phyloP scores from a whole-genome alignment of 2,797 vertebrate genomes.

The Arvicola amphibius region DNA sequence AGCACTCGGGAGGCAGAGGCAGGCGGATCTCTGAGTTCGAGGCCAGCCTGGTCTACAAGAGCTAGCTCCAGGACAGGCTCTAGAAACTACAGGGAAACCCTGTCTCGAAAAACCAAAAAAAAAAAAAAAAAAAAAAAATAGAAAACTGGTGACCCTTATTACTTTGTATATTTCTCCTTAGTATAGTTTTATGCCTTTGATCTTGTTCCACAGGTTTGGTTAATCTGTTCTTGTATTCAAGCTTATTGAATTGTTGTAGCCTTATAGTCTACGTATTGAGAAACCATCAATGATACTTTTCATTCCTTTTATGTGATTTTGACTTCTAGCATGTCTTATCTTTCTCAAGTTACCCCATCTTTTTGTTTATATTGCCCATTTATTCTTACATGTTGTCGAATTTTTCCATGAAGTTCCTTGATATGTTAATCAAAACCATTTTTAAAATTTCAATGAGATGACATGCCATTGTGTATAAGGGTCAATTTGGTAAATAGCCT shows the following conservation, averaged over 20 bases:
- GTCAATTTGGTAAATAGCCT: neutral
- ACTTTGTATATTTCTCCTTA: neutral
- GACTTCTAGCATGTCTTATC: neutral
- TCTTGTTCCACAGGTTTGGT: neutral
- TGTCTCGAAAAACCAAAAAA: too few species aligned
- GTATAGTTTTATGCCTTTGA: neutral
- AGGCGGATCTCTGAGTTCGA: too few species aligned
- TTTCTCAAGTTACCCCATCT: neutral
- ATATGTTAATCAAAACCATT: neutral
- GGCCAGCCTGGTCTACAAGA: too few species aligned
- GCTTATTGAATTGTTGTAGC: neutral
- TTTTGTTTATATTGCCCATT: neutral
- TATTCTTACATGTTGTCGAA: neutral
- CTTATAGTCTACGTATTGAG: neutral
- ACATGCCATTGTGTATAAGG: neutral
- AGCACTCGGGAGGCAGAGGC: too few species aligned
- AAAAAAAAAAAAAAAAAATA: too few species aligned
- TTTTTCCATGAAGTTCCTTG: neutral
- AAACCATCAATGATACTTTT: neutral
- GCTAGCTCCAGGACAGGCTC: too few species aligned
- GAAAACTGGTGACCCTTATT: neutral
- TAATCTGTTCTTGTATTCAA: too few species aligned
- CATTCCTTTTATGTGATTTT: neutral
- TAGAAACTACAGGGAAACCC: too few species aligned
- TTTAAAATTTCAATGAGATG: neutral